phyloP scores from a whole-genome alignment of 1,140 invertebrate genomes.

The Ditylenchus dipsaci region DNA sequence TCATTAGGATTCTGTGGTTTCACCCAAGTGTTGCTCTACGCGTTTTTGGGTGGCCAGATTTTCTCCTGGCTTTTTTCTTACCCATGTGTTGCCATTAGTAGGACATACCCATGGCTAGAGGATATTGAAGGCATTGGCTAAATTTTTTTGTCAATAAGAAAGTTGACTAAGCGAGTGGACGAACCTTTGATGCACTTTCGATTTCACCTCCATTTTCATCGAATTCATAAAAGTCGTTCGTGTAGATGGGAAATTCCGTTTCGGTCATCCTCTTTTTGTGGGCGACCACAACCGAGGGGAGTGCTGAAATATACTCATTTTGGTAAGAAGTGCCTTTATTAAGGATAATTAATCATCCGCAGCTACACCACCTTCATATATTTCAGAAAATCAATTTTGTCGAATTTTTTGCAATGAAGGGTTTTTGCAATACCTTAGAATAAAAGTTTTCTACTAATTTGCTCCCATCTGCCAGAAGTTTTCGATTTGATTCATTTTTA shows the following conservation, averaged over 20 bases:
- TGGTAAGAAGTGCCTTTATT: too few relatives aligned
- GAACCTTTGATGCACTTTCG: neutral
- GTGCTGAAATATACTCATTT: too few relatives aligned
- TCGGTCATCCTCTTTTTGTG: constrained; percentile 19
- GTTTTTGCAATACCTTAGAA: too few relatives aligned
- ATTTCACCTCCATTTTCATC: neutral
- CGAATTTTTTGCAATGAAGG: too few relatives aligned
- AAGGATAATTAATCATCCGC: too few relatives aligned
- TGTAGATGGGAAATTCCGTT: constrained; percentile 8
- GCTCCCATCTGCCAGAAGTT: too few relatives aligned
- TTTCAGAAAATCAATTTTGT: too few relatives aligned
- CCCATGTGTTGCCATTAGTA: constrained; percentile 26
- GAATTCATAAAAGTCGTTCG: neutral
- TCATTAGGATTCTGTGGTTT: neutral
- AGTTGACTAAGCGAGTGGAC: neutral
- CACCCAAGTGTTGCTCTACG: neutral
- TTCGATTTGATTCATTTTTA: too few relatives aligned
- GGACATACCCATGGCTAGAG: constrained; percentile 14
- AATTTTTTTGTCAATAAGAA: neutral
- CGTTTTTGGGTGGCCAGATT: neutral
- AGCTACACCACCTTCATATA: too few relatives aligned
- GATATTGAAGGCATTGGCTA: neutral
- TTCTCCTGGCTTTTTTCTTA: constrained; percentile 18
- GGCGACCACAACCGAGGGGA: constrained; percentile 21
- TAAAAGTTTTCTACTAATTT: too few relatives aligned